Percentiles rank a stretch among this genome's conserved stretches.
Evolutionary conservation across 2,113 vertebrate species (phyloP).

Genomic region (Australoheros scitulus): DNA sequence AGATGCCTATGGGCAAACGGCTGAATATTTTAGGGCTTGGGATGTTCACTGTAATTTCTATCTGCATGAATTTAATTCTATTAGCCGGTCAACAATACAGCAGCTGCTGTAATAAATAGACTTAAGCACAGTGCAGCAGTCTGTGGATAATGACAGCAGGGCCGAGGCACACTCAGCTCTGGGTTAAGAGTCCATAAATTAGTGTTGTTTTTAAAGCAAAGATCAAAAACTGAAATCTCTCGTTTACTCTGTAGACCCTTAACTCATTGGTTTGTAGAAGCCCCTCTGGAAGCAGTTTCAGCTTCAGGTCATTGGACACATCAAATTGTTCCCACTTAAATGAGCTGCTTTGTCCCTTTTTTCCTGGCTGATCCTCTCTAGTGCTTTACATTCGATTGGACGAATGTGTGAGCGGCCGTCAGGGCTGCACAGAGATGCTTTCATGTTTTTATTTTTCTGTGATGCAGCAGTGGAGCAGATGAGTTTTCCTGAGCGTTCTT

Average conservation of each 20-base stretch:
- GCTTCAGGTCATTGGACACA: not conserved
- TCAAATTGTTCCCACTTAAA: not conserved
- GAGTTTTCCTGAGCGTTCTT: not conserved
- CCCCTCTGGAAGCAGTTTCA: accelerated
- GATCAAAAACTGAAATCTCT: not conserved
- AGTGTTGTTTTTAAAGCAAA: not conserved
- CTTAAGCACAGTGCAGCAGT: accelerated
- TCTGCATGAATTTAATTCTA: not conserved
- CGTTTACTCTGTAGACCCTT: not conserved
- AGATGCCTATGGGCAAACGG: too few relatives aligned
- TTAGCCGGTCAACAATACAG: not conserved
- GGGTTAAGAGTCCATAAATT: not conserved
- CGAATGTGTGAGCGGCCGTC: not conserved
- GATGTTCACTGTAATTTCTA: too few relatives aligned
- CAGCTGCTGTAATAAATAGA: not conserved
- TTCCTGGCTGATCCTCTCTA: not conserved
- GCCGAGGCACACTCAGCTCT: not conserved
- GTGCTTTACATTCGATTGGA: not conserved
- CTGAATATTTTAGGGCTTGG: too few relatives aligned
- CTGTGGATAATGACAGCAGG: not conserved
- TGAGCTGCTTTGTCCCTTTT: accelerated
- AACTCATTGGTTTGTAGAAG: not conserved
- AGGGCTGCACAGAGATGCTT: not conserved
- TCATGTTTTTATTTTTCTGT: not conserved
- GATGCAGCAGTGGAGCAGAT: not conserved